These are phyloP conservation scores for Nymphalis urticae DNA, from an alignment of 2,888 invertebrate species.

Conservation along the genomic window DNA sequence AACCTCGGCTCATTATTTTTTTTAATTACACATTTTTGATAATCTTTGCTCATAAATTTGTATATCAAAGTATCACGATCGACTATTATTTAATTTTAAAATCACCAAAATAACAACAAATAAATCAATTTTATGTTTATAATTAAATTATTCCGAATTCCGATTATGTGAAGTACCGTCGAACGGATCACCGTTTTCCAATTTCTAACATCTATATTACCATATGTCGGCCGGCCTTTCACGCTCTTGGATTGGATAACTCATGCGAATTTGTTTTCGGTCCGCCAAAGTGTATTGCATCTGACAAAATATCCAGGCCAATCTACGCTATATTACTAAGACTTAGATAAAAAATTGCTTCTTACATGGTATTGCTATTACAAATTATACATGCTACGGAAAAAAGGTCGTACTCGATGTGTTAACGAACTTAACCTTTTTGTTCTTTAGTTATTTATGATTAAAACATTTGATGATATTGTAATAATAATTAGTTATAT, in stretches of 20 bases:
- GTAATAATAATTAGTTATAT: conserved; percentile 6
- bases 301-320: conserved; percentile 1
- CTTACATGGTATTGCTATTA: not conserved
- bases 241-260: conserved; percentile 66
- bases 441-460: not conserved
- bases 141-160: conserved; percentile 6
- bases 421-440: conserved; percentile 1
- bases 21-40: no score
- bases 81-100: no score
- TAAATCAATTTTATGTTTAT: not conserved
- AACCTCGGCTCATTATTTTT: no score
- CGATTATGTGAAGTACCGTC: conserved; percentile 41
- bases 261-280: conserved; percentile 48
- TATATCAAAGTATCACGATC: no score
- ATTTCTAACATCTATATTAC: conserved; percentile 74
- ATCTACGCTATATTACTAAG: conserved; percentile 3
- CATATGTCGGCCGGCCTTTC: conserved; percentile 72
- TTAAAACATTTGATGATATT: conserved; percentile 15
- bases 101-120: not conserved
- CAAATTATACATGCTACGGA: not conserved
- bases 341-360: conserved; percentile 2
- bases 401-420: conserved; percentile 1
- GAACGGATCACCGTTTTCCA: conserved; percentile 53
- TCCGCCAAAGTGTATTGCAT: conserved; percentile 3
- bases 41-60: no score